Base-by-base conservation (phyloP, 2,113 vertebrate genomes). In the Typhlomys cinereus region DNA sequence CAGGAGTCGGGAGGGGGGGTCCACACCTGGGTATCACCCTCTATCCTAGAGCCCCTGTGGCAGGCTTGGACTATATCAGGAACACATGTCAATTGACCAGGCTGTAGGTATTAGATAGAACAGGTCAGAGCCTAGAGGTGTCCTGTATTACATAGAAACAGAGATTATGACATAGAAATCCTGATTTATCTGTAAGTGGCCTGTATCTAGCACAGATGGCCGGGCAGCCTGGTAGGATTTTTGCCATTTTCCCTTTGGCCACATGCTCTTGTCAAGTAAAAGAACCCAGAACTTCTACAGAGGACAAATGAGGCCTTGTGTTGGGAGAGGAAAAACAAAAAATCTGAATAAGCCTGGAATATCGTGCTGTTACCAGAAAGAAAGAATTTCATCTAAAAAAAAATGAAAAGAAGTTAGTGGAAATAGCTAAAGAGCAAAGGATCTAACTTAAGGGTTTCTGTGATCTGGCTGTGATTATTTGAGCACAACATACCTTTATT, bases 311-410 rank as follows among this genome's bases (percentile, higher is more conserved):
- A 34, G 23, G 34, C n/a, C 61, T 89, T 52, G 18, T 84, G 41
- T 66, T 48, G 7, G 31, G 7, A 85, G 17, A 21, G 31, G 12
- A 57, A 34, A 39, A 41, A 70, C n/a, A n/a, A 15, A 76, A 36
- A 91, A 61, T 87, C 41, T 52, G 62, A 82, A 78, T 31, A 34
- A 90, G 41, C n/a, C 31, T 85, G 25, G 6, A 71, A 86, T 79
- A 73, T 27, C 21, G 46, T 88, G 13, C 54, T 91, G 14, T 74
- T 44, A 57, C 9, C 61, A 92, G 61, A 90, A 94, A 87, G 48
- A 54, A 76, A 85, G 25, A 86, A 57, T 78, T 59, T 76, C 48
- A 27, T 80, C 59, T 70, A 5, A 44, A 23, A 15, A 29, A 27
- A 48, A 80, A n/a, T 70, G 4, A 44, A 23, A 15, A 29, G 20